A percentile compares a stretch with the other conserved stretches of the same genome.
Evolutionary conservation across 2,888 invertebrate species (phyloP).

Genomic region (Tupiocoris notatus): DNA sequence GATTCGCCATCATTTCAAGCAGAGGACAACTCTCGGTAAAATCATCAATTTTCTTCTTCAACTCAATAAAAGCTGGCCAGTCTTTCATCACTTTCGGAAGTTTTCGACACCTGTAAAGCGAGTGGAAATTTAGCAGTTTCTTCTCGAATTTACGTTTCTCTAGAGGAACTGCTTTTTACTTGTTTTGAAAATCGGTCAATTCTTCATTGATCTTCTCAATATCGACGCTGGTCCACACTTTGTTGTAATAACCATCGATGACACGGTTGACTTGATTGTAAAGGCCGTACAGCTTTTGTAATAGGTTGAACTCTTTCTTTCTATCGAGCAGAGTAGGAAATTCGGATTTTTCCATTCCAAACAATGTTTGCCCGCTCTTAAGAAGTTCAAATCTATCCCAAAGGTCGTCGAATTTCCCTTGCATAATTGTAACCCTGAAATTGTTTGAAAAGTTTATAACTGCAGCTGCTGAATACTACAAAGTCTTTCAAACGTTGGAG

Average conservation of each 20-base stretch:
- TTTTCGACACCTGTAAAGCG: constrained; percentile 66
- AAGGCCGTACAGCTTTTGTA: constrained; percentile 75
- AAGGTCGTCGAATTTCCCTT: constrained; percentile 78
- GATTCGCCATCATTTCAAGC: constrained; percentile 83
- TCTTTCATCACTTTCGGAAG: constrained; percentile 81
- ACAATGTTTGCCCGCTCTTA: constrained; percentile 78
- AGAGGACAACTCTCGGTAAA: constrained; percentile 85
- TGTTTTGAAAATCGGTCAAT: constrained; percentile 73
- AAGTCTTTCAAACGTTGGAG: too few relatives aligned
- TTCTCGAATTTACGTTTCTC: too few relatives aligned
- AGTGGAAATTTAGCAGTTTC: too few relatives aligned
- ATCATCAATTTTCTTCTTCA: constrained; percentile 86
- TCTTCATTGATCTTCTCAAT: constrained; percentile 78
- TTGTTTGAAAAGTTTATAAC: too few relatives aligned
- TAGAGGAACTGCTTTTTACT: too few relatives aligned
- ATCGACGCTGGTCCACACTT: constrained; percentile 79
- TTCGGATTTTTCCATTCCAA: constrained; percentile 78
- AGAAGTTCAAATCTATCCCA: constrained; percentile 80
- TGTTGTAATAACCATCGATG: constrained; percentile 81
- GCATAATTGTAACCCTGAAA: constrained; percentile 58
- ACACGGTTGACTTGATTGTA: constrained; percentile 82
- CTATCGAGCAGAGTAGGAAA: constrained; percentile 66
- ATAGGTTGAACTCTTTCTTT: constrained; percentile 78
- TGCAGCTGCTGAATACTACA: too few relatives aligned
- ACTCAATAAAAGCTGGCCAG: constrained; percentile 82